phyloP scores from a whole-genome alignment of 2,888 invertebrate species.

The Perizoma affinitatum region DNA sequence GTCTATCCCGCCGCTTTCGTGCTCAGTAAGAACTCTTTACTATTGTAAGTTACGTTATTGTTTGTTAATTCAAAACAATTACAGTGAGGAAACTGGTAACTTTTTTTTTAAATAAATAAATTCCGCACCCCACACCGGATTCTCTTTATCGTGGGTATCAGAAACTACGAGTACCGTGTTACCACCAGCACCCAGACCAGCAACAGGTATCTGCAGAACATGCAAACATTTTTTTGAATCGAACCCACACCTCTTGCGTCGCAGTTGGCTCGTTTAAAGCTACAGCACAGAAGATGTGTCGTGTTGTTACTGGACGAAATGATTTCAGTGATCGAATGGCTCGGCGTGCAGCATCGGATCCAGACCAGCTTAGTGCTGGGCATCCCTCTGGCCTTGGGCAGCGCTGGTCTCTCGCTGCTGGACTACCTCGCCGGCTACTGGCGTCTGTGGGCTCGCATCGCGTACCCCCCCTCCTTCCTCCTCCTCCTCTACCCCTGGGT shows the following conservation, averaged over 20 bases:
- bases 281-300: too few species aligned
- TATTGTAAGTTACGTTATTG: constrained; percentile 4
- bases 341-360: constrained; percentile 89
- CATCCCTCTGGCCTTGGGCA: constrained; percentile 88
- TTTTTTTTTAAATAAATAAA: too few species aligned
- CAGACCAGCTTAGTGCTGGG: constrained; percentile 88
- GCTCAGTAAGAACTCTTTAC: constrained; percentile 71
- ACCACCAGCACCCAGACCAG: too few species aligned
- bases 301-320: too few species aligned
- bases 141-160: too few species aligned
- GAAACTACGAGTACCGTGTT: too few species aligned
- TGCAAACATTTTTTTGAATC: too few species aligned
- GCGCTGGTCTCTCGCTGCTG: constrained; percentile 86
- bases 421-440: constrained; percentile 89
- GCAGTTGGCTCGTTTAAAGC: too few species aligned
- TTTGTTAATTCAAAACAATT: neutral
- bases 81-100: too few species aligned
- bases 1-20: constrained; percentile 85
- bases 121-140: too few species aligned
- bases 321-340: constrained; percentile 88
- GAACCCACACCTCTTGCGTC: too few species aligned
- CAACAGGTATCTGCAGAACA: too few species aligned
- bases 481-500: constrained; percentile 88
- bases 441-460: constrained; percentile 86
- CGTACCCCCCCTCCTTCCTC: constrained; percentile 88